Conservation (phyloP, 2,888 invertebrate genomes). For the Erebia palarica region DNA sequence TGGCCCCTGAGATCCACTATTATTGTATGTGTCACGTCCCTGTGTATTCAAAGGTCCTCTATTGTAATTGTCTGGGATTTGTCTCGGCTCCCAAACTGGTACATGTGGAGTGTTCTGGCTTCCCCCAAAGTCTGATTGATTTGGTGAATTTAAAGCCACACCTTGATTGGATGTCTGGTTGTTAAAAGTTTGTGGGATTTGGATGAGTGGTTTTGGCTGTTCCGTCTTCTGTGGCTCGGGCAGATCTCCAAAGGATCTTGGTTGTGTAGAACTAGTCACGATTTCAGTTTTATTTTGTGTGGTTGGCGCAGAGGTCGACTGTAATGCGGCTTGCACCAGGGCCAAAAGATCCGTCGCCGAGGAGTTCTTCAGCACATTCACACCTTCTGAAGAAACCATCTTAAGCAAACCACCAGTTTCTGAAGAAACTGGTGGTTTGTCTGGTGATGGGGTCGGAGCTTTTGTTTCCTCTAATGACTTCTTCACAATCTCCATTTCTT, state of each 20-base stretch:
- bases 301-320: conserved; percentile 47
- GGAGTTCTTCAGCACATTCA: conserved; percentile 47
- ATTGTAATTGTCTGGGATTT: conserved; percentile 23
- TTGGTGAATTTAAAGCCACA: conserved; percentile 15
- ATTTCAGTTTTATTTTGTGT: conserved; percentile 46
- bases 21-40: conserved; percentile 13
- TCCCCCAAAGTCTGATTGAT: conserved; percentile 19
- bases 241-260: conserved; percentile 67
- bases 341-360: conserved; percentile 68
- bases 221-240: conserved; percentile 45
- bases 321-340: conserved; percentile 68
- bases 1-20: conserved; percentile 25
- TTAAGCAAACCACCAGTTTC: too few species aligned
- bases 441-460: conserved; percentile 28
- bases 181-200: conserved; percentile 6
- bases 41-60: conserved; percentile 21
- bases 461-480: conserved; percentile 68
- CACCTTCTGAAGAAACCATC: conserved; percentile 29
- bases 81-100: conserved; percentile 34
- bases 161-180: conserved; percentile 23
- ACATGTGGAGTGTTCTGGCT: conserved; percentile 17
- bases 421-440: conserved; percentile 33
- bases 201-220: conserved; percentile 18
- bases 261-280: conserved; percentile 57
- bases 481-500: conserved; percentile 81